Percentiles rank a stretch among this genome's conserved stretches.
Conservation (phyloP, 2,797 vertebrate genomes). For the Tapera naevia region DNA sequence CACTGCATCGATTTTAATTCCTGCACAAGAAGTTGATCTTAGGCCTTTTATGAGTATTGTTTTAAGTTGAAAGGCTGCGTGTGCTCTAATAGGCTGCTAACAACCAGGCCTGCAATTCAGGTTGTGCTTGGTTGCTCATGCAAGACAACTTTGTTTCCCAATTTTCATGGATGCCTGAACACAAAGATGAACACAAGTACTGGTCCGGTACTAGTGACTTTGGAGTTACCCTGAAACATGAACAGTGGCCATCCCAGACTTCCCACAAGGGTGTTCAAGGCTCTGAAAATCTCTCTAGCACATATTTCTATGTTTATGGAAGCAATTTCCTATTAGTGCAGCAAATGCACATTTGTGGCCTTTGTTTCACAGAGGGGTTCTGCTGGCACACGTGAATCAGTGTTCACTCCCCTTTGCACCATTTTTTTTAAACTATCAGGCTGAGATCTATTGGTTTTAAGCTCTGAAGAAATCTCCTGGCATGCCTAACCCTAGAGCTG, state of each 20-base stretch:
- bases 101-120: neutral
- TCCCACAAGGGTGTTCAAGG: neutral
- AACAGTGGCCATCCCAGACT: rapidly evolving
- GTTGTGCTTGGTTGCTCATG: neutral
- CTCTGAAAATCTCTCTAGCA: neutral
- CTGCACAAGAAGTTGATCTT: neutral
- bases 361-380: neutral
- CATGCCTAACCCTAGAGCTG: neutral
- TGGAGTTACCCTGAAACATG: neutral
- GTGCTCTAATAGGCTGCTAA: neutral
- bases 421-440: neutral
- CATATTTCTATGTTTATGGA: rapidly evolving
- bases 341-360: rapidly evolving
- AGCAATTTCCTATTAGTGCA: rapidly evolving
- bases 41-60: neutral
- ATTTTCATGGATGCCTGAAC: neutral
- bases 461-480: neutral
- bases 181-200: neutral
- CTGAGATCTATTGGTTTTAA: neutral
- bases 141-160: neutral
- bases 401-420: rapidly evolving
- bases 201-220: neutral
- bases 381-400: neutral
- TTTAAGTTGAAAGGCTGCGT: neutral
- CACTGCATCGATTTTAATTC: neutral